Conservation (phyloP, 2,797 vertebrate species). For the Gouania willdenowi region DNA sequence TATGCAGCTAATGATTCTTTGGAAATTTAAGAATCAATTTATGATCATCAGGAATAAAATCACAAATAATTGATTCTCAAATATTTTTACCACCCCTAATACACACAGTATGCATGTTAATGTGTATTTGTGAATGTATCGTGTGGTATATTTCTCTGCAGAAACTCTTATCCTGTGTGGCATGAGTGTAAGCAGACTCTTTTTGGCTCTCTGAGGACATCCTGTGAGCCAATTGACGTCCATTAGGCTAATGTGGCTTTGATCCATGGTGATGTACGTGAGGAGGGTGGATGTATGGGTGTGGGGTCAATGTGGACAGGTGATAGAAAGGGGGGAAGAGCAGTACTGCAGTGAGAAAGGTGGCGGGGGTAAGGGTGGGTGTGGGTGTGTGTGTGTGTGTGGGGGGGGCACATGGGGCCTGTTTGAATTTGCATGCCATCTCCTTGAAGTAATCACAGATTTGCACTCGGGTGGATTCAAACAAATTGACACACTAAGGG, state of each 20-base stretch:
- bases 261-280: conserved; percentile 54
- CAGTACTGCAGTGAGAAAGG: conserved; percentile 23
- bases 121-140: too few relatives aligned
- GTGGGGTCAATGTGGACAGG: conserved; percentile 48
- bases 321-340: conserved; percentile 41
- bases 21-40: too few relatives aligned
- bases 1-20: too few relatives aligned
- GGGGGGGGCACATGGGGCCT: conserved; percentile 42
- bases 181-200: conserved; percentile 19
- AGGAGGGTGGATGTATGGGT: conserved; percentile 45
- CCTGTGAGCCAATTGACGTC: conserved; percentile 49
- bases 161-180: too few relatives aligned
- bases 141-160: too few relatives aligned
- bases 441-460: conserved; percentile 48
- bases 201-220: conserved; percentile 42
- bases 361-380: conserved; percentile 11
- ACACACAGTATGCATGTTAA: too few relatives aligned
- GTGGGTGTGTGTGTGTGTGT: conserved; percentile 29
- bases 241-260: conserved; percentile 62
- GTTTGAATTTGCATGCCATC: conserved; percentile 62
- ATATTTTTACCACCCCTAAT: too few relatives aligned
- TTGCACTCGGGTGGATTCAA: conserved; percentile 43
- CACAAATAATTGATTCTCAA: too few relatives aligned
- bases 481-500: conserved; percentile 49
- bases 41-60: too few relatives aligned